Evolutionary conservation across 2,888 invertebrate species (phyloP).

Genomic region (Globia sparganii): DNA sequence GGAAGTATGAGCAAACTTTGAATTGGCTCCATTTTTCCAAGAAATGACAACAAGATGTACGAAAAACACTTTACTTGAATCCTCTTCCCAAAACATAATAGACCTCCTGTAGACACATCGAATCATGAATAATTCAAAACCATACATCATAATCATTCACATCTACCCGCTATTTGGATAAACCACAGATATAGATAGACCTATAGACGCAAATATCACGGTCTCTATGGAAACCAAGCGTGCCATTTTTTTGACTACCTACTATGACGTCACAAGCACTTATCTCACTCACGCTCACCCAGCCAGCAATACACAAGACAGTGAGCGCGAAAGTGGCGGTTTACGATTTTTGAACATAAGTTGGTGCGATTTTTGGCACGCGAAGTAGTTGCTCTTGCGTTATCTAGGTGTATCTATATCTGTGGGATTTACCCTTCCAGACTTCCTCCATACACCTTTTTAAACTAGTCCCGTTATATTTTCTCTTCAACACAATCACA

Average conservation of each 20-base stretch:
- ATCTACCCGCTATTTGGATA: background rate
- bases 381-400: too few species aligned
- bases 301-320: too few species aligned
- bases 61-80: background rate
- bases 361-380: too few species aligned
- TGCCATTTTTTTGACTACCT: too few species aligned
- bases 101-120: constrained; percentile 10
- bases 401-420: too few species aligned
- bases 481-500: constrained; percentile 19
- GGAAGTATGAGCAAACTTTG: background rate
- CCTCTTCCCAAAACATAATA: background rate
- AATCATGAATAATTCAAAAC: constrained; percentile 28
- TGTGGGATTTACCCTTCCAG: background rate
- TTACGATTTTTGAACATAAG: too few species aligned
- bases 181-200: too few species aligned
- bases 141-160: constrained; percentile 25
- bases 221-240: too few species aligned
- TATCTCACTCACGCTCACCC: too few species aligned
- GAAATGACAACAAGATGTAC: background rate
- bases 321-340: too few species aligned
- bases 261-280: too few species aligned
- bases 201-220: too few species aligned
- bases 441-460: background rate
- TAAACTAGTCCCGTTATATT: background rate
- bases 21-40: background rate